Base-by-base conservation (phyloP, 2,797 vertebrate genomes). In the Apogon hyalosoma region DNA sequence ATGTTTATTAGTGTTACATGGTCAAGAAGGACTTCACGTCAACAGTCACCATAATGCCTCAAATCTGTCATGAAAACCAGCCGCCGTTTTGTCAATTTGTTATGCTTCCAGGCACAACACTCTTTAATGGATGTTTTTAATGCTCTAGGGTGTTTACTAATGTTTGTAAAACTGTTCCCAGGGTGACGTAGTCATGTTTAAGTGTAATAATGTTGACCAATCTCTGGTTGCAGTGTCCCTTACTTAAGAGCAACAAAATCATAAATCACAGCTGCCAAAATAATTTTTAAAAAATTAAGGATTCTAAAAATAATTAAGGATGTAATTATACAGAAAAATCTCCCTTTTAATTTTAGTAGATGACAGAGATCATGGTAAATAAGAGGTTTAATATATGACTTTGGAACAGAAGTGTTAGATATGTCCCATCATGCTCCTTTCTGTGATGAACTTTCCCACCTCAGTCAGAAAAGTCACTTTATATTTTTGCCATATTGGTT, bases 31-130 rank as follows among this genome's bases (percentile, higher is more conserved):
- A 78, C 72, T 70, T 80, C 79, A 73, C 76, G 77, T 77, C 82
- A 86, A 40, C 48, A 14, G 81, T 92, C 89, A 91, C 88, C 90
- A 85, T 74, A 90, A 88, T 90, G 91, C 88, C 89, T 90, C 83
- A 64, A 77, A 66, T 58, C 39, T 67, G 70, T 88, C 87, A 74
- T 82, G 70, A 75, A 85, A 87, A 89, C 83, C 83, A 90, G 84
- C 85, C 74, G 33, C 85, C 74, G 33, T 58, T 6, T 71, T 64
- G 28, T 81, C 52, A 10, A 71, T 79, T 75, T 68, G 55, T 85
- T 71, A 63, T 7, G 73, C 75, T 69, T 67, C 63, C 54, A 61
- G 42, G 48, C 55, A 39, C 47, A 9, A 38, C 11, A 51, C 69
- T 66, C 53, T 6, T 43, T 39, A 73, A 53, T 10, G 11, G 63